phyloP scores from a whole-genome alignment of 2,113 vertebrate genomes.

The Misgurnus mizolepis region DNA sequence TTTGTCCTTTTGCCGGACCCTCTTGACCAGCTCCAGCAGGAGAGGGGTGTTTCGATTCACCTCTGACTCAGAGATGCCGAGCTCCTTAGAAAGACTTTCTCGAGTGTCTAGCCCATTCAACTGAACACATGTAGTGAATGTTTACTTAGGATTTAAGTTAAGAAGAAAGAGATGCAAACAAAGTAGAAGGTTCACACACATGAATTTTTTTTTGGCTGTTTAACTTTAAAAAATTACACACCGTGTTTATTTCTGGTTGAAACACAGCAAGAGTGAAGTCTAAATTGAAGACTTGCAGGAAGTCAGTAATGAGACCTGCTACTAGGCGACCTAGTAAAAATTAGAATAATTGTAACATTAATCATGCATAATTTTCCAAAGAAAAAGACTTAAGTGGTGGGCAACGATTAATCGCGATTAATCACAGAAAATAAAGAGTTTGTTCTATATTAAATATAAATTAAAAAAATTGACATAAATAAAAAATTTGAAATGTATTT shows the following conservation, averaged over 20 bases:
- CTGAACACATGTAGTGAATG: slow-evolving; percentile 59
- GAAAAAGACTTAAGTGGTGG: too few relatives aligned
- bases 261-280: slow-evolving; percentile 95
- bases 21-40: slow-evolving; percentile 84
- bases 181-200: neutral
- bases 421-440: too few relatives aligned
- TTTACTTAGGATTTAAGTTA: neutral
- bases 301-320: slow-evolving; percentile 88
- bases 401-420: too few relatives aligned
- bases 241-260: slow-evolving; percentile 90
- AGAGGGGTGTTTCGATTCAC: slow-evolving; percentile 77
- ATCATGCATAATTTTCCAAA: slow-evolving; percentile 9
- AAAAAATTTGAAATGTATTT: too few relatives aligned
- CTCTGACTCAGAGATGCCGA: slow-evolving; percentile 81
- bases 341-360: neutral
- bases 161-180: neutral
- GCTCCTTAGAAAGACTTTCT: slow-evolving; percentile 81
- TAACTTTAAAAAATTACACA: slow-evolving; percentile 64
- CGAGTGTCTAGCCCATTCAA: slow-evolving; percentile 82
- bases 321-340: slow-evolving; percentile 80
- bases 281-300: slow-evolving; percentile 91
- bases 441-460: too few relatives aligned
- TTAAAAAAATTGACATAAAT: too few relatives aligned
- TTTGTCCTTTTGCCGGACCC: slow-evolving; percentile 73
- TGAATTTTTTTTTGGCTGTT: neutral